A percentile compares a stretch with the other conserved stretches of the same genome.
phyloP scores from a whole-genome alignment of 2,888 invertebrate genomes.

The Xestobium rufovillosum region DNA sequence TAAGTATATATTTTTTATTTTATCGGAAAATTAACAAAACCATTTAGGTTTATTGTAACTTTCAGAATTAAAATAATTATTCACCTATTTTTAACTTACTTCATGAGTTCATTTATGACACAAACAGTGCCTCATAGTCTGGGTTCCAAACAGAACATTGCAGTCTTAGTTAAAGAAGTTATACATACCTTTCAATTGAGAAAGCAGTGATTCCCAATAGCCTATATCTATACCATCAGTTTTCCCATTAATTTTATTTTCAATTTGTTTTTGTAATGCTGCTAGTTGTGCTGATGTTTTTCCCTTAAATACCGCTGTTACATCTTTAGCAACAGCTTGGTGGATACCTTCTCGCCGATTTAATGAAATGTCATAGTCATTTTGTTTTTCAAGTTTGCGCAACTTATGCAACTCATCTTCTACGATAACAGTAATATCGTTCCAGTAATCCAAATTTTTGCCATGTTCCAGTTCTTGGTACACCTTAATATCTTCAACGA shows the following conservation, averaged over 20 bases:
- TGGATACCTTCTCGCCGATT: conserved; percentile 64
- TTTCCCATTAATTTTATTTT: conserved; percentile 73
- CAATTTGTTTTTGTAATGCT: conserved; percentile 76
- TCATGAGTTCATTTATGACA: too few species aligned
- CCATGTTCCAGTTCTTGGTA: conserved; percentile 89
- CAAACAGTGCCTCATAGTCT: too few species aligned
- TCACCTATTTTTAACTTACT: too few species aligned
- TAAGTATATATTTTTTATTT: too few species aligned
- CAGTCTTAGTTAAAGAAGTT: too few species aligned
- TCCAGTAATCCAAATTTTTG: conserved; percentile 88
- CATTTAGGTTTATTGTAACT: too few species aligned
- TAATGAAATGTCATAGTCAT: conserved; percentile 51
- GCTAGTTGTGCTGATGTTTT: conserved; percentile 84
- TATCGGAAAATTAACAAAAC: too few species aligned
- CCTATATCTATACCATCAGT: conserved; percentile 91
- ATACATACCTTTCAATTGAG: conserved; percentile 77
- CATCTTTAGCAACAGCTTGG: conserved; percentile 84
- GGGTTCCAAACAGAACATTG: too few species aligned
- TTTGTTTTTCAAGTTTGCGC: conserved; percentile 61
- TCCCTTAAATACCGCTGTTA: conserved; percentile 83
- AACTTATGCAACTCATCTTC: conserved; percentile 87
- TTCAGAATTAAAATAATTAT: too few species aligned
- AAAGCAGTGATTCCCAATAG: conserved; percentile 95
- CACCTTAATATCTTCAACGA: conserved; percentile 92
- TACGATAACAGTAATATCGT: conserved; percentile 91